Evolutionary conservation across 2,113 vertebrate genomes (phyloP).

Genomic region (Athene noctua): DNA sequence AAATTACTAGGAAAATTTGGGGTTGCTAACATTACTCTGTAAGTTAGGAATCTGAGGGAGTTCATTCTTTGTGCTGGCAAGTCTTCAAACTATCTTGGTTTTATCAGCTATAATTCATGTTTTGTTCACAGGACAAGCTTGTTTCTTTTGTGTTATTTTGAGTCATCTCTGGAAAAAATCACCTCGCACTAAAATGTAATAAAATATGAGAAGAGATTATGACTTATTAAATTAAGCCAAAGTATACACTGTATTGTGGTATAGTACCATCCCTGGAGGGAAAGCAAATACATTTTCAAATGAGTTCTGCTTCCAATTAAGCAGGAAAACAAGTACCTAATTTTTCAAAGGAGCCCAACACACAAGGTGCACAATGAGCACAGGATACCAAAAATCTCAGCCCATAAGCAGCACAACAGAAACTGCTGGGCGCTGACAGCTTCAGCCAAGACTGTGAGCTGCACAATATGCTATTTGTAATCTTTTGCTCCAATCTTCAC

Average conservation of each 20-base stretch:
- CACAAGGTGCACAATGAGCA: constrained; percentile 29
- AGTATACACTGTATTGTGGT: constrained; percentile 51
- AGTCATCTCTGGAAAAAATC: constrained; percentile 71
- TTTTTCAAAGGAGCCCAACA: constrained; percentile 41
- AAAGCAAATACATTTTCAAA: constrained; percentile 53
- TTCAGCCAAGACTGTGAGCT: not conserved
- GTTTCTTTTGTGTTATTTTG: constrained; percentile 66
- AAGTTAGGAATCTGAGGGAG: constrained; percentile 56
- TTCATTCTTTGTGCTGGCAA: constrained; percentile 59
- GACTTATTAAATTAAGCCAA: constrained; percentile 69
- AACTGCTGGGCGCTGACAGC: not conserved
- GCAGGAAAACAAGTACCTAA: constrained; percentile 49
- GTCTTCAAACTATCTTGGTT: constrained; percentile 65
- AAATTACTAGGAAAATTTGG: constrained; percentile 44
- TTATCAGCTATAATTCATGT: constrained; percentile 65
- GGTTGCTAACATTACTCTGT: constrained; percentile 39
- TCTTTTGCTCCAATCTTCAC: constrained; percentile 3
- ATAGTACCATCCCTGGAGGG: constrained; percentile 54
- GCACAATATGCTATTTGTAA: not conserved
- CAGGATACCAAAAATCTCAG: not conserved
- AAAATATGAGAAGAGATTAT: constrained; percentile 68
- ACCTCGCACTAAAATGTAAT: constrained; percentile 50
- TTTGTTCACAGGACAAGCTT: constrained; percentile 58
- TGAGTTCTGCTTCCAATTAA: constrained; percentile 60
- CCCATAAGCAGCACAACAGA: not conserved